phyloP scores from a whole-genome alignment of 1,140 invertebrate species.

The Maniola jurtina region DNA sequence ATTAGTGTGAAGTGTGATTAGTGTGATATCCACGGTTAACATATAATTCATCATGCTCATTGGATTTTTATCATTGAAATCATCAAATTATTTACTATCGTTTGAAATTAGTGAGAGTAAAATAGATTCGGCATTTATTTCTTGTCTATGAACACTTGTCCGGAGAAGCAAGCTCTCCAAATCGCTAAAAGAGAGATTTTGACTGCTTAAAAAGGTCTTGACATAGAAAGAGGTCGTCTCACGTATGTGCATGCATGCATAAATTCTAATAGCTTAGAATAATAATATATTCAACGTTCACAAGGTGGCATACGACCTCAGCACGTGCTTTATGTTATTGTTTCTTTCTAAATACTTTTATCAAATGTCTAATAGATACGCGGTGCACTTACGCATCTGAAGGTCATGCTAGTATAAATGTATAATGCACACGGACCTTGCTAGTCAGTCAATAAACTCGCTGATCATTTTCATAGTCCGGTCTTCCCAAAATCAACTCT shows the following conservation, averaged over 20 bases:
- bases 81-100: too few species aligned
- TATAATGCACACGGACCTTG: not conserved
- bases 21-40: too few species aligned
- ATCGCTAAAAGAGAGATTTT: too few species aligned
- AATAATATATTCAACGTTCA: not conserved
- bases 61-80: too few species aligned
- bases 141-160: too few species aligned
- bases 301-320: not conserved
- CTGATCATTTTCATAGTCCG: not conserved
- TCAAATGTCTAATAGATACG: not conserved
- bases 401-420: not conserved
- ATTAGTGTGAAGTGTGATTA: too few species aligned
- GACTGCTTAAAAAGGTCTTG: not conserved
- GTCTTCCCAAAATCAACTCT: constrained; percentile 5
- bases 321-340: not conserved
- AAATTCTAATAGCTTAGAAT: not conserved
- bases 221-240: not conserved
- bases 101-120: too few species aligned
- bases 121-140: too few species aligned
- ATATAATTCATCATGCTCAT: too few species aligned
- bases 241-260: not conserved
- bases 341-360: constrained; percentile 3
- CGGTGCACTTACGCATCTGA: not conserved
- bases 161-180: too few species aligned
- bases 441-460: not conserved